Evolutionary conservation across 2,888 invertebrate genomes (phyloP).

Genomic region (Creontiades dilutus): DNA sequence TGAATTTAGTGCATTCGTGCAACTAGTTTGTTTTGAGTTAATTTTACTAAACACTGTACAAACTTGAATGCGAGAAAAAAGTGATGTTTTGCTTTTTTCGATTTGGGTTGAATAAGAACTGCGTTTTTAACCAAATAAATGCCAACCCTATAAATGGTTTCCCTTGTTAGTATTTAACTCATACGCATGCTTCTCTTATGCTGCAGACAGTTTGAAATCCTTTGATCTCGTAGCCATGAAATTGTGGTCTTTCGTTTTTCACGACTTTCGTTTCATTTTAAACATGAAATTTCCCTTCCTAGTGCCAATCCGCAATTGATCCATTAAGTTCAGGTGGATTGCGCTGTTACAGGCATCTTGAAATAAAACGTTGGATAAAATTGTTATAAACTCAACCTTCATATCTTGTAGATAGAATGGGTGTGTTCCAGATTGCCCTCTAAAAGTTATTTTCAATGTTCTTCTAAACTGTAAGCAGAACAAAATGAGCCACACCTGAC

Average conservation of each 20-base stretch:
- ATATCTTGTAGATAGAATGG: no score
- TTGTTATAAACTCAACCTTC: no score
- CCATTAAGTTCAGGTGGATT: no score
- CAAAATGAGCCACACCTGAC: no score
- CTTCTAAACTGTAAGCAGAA: no score
- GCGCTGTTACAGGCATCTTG: no score
- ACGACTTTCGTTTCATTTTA: background rate
- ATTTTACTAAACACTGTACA: background rate
- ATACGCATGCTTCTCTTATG: background rate
- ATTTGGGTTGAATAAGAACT: no score
- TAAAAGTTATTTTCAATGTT: no score
- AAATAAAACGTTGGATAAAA: no score
- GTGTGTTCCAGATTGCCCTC: no score
- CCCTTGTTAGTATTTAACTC: background rate
- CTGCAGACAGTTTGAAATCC: background rate
- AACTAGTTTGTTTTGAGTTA: background rate
- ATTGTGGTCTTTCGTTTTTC: background rate
- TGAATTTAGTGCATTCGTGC: slow-evolving; percentile 38
- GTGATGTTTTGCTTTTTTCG: no score
- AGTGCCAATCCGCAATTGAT: background rate
- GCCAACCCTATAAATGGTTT: background rate
- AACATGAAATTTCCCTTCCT: background rate
- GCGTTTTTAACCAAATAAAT: background rate
- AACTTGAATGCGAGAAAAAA: background rate
- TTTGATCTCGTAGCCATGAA: background rate